Evolutionary conservation across 2,113 vertebrate genomes (phyloP), one percentile per base, ranked within the genome.

Genomic region (Glareola pratincola): DNA sequence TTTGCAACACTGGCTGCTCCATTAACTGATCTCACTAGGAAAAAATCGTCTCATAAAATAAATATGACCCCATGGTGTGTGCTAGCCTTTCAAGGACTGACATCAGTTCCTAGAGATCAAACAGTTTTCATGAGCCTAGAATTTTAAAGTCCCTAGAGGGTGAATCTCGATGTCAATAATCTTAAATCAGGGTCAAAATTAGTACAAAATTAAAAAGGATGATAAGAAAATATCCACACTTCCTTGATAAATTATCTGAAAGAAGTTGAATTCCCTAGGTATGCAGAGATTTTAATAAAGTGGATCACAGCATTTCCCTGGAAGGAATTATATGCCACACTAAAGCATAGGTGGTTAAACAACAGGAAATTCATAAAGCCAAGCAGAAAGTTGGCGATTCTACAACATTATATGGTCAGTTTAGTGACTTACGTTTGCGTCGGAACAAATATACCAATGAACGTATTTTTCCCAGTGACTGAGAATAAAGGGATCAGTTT

Each of bases 31-130:
- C 91, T 96, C 96, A 96, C 95, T 95, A 82, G 91, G 96, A 97
- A 97, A 97, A 97, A 96, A 88, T 94, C 72, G 93, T 91, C 95
- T 94, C 91, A 89, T 95, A 88, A 97, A 97, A 96, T 93, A 97
- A 97, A 91, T 90, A 86, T 86, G 92, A 94, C 84, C 92, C 94
- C 48, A 85, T 62, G 64, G 95, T 3, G 5, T 88, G 85, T 92
- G 89, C 47, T 88, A 89, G 82, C 57, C 91, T 95, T 95, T 95
- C 88, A 88, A 80, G 95, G 75, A 89, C 88, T 90, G 79, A 93
- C 96, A 96, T 95, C 97, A 90, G 92, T 94, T 97, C 94, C 23
- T 41, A 84, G 66, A 92, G 92, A 94, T 94, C 92, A 94, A 93
- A 79, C 10, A 8, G 45, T 71, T 94, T 96, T 92, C 87, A 87